phyloP scores from a whole-genome alignment of 2,113 vertebrate genomes.

The Eulacestoma nigropectus region DNA sequence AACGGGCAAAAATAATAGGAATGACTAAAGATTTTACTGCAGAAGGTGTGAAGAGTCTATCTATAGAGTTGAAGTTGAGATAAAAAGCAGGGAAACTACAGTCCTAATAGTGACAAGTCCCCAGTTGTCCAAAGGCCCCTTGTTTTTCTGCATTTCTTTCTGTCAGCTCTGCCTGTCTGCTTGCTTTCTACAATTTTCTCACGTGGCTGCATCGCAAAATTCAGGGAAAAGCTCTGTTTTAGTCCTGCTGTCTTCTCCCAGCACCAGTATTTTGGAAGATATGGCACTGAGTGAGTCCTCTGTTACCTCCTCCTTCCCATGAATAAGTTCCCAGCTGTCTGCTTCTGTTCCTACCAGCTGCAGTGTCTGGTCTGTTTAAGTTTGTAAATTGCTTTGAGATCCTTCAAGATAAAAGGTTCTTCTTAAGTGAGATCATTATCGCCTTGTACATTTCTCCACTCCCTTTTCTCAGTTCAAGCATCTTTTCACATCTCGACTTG shows the following conservation, averaged over 20 bases:
- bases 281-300: neutral
- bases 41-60: neutral
- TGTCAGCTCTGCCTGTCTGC: neutral
- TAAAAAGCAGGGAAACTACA: neutral
- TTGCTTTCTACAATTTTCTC: neutral
- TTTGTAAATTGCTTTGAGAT: conserved; percentile 46
- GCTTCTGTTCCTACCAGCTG: conserved; percentile 45
- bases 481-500: neutral
- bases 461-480: conserved; percentile 1
- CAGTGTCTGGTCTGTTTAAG: conserved; percentile 40
- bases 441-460: neutral
- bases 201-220: neutral
- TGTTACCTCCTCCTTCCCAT: neutral
- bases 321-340: conserved; percentile 32
- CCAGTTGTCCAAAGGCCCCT: neutral
- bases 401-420: conserved; percentile 40
- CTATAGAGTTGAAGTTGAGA: neutral
- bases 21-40: neutral
- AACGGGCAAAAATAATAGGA: neutral
- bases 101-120: neutral
- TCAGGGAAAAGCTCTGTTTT: neutral
- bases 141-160: neutral
- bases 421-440: conserved; percentile 45
- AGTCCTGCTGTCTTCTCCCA: neutral
- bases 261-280: neutral